Percentiles rank a stretch among this genome's conserved stretches.
Evolutionary conservation across 2,113 vertebrate species (phyloP).

Genomic region (Protobothrops mucrosquamatus): DNA sequence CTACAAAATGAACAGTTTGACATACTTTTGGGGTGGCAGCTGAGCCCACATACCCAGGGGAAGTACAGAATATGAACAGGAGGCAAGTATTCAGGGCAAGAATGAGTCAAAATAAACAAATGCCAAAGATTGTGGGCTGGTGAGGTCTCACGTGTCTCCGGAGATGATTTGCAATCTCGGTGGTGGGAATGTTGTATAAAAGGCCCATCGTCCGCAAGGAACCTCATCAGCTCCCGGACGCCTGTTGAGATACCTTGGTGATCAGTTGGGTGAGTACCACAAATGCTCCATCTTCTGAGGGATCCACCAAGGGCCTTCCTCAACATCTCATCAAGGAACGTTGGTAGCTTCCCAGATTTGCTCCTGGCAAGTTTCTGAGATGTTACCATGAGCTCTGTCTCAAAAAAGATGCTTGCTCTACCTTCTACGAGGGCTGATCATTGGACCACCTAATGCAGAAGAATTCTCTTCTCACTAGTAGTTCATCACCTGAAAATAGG

Average conservation of each 20-base stretch:
- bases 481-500: neutral
- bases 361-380: neutral
- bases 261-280: neutral
- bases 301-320: no score
- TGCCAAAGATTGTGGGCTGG: neutral
- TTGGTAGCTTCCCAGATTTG: neutral
- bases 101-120: conserved; percentile 7
- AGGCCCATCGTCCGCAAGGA: neutral
- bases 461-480: neutral
- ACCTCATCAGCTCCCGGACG: neutral
- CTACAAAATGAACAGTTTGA: neutral
- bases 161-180: neutral
- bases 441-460: no score
- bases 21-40: neutral
- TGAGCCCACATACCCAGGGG: neutral
- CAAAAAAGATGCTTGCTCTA: neutral
- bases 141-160: neutral
- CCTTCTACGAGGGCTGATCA: neutral
- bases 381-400: neutral
- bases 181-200: neutral
- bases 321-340: accelerated
- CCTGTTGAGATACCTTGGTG: neutral
- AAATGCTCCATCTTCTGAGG: neutral
- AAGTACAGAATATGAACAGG: neutral
- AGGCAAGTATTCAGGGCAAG: neutral